These are phyloP conservation scores for Odobenus rosmarus DNA, from an alignment of 2,113 vertebrate species.

Conservation along the genomic window DNA sequence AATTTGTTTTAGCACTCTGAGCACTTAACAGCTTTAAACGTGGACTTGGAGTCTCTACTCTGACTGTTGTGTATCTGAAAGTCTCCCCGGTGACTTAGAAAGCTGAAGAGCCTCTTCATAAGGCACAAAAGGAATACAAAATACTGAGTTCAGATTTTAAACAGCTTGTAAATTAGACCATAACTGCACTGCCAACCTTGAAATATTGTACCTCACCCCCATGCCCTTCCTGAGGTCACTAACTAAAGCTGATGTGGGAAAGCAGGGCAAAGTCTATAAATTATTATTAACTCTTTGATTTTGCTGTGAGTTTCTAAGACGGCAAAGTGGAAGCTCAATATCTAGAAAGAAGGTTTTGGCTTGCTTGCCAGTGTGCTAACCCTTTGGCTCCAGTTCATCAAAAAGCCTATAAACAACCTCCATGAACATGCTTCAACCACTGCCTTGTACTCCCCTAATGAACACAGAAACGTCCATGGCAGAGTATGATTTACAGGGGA, in stretches of 20 bases:
- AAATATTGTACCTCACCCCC: constrained; percentile 33
- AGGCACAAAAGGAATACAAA: constrained; percentile 16
- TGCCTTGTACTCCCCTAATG: constrained; percentile 80
- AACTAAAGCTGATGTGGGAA: constrained; percentile 71
- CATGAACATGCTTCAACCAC: constrained; percentile 41
- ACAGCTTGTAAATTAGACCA: constrained; percentile 63
- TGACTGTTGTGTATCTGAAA: neutral
- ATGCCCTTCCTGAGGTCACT: constrained; percentile 77
- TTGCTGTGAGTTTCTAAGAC: constrained; percentile 19
- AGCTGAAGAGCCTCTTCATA: neutral
- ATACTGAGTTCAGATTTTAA: constrained; percentile 32
- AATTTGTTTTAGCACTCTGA: neutral
- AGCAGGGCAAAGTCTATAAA: constrained; percentile 75
- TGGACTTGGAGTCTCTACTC: neutral
- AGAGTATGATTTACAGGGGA: constrained; percentile 82
- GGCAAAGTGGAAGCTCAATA: constrained; percentile 54
- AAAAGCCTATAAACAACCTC: constrained; percentile 77
- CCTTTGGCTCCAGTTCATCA: constrained; percentile 83
- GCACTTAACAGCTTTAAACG: neutral
- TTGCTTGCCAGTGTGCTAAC: constrained; percentile 62
- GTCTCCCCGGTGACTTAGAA: neutral
- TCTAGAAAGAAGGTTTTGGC: constrained; percentile 48
- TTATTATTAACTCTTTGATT: constrained; percentile 81
- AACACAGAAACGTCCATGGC: constrained; percentile 79
- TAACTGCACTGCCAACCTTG: constrained; percentile 32